These are phyloP conservation scores for Xenopus petersii DNA, from an alignment of 2,797 vertebrate species.

Conservation along the genomic window DNA sequence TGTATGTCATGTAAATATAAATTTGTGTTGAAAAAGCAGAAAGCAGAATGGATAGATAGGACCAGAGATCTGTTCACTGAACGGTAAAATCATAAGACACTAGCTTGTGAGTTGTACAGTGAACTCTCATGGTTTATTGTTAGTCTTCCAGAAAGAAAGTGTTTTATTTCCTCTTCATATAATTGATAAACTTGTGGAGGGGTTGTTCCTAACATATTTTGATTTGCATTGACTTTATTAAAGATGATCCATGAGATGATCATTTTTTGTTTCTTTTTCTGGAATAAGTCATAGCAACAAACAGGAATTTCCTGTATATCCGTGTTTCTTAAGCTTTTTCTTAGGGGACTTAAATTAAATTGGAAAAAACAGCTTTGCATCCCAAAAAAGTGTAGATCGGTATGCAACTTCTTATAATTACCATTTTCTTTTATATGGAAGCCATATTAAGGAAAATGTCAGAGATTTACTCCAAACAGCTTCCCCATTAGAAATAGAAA, in stretches of 20 bases:
- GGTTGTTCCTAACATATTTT: constrained; percentile 17
- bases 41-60: background rate
- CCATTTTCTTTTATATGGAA: no score
- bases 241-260: constrained; percentile 25
- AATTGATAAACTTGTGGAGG: constrained; percentile 6
- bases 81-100: background rate
- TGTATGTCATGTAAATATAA: background rate
- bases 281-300: no score
- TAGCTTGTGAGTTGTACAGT: constrained; percentile 17
- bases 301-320: no score
- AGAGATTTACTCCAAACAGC: no score
- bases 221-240: constrained; percentile 25
- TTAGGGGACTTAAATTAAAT: no score
- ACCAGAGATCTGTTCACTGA: background rate
- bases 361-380: no score
- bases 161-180: constrained; percentile 14
- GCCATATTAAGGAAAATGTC: no score
- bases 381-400: no score
- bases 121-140: background rate
- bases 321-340: no score
- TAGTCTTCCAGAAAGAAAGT: constrained; percentile 24
- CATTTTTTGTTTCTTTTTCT: background rate
- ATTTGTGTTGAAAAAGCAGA: background rate
- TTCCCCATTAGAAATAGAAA: no score
- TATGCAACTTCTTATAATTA: no score